Evolutionary conservation across 2,113 vertebrate species (phyloP), one percentile per base, ranked within the genome.

Genomic region (Oncorhynchus nerka): DNA sequence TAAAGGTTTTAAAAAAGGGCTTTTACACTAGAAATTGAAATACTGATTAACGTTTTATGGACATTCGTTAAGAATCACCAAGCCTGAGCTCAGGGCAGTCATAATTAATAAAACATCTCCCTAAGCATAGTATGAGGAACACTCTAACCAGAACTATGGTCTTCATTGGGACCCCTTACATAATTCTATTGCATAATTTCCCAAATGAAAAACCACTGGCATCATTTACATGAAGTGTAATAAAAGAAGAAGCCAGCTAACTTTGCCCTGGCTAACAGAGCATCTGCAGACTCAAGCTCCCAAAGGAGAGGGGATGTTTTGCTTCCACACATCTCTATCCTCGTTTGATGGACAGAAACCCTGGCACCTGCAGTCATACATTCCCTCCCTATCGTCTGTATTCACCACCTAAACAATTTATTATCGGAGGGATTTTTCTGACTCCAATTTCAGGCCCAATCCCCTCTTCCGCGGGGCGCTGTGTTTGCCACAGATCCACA

Each of bases 231-330:
- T 80, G 70, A 64, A 45, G 71, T 57, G 68, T 87, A 85, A 88
- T 86, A 86, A 89, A 87, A 75, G 61, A 84, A 73, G 83, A 75
- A 26, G 61, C 61, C 16, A 64, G 22, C 61, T 74, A 83, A 76
- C 85, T 84, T 87, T 82, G 78, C 77, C 74, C 71, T 8, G 26
- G 84, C 74, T 87, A 81, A 88, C 78, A 86, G 83, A 85, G 87
- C 88, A 87, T 84, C 69, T 87, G 83, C 85, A 79, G 78, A 87
- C 84, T 85, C 85, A 85, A 72, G 75, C 75, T 84, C 79, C 76
- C 83, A 28, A 8, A 65, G 84, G 80, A 80, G 4, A 76, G 67
- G 30, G 32, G n/a, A n/a, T 39, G 28, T 68, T 68, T 68, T 4
- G 5, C 75, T 80, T 77, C 75, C 77, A 81, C 19, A 9, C 68